These are phyloP conservation scores for Atrichornis clamosus DNA, from an alignment of 2,113 vertebrate species.

Conservation along the genomic window DNA sequence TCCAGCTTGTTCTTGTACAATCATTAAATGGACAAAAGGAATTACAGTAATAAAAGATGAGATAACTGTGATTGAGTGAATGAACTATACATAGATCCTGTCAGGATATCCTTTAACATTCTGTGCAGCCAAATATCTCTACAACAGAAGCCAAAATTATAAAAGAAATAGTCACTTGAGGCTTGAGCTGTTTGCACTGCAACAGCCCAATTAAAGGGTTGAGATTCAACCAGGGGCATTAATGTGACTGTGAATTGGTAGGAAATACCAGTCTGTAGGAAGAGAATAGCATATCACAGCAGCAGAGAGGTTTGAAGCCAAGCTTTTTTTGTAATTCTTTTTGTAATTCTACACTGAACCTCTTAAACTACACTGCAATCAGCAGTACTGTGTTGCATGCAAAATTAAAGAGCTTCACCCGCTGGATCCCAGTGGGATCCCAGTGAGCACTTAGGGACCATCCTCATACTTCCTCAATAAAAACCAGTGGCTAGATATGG, in stretches of 20 bases:
- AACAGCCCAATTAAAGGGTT: background rate
- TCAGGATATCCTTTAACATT: background rate
- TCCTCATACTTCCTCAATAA: background rate
- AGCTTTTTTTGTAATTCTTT: background rate
- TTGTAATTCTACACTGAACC: background rate
- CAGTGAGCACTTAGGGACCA: background rate
- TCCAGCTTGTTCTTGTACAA: background rate
- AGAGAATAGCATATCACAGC: background rate
- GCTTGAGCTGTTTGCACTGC: background rate
- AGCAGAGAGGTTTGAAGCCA: background rate
- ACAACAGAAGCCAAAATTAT: background rate
- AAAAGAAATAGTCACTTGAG: background rate
- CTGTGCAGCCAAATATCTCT: background rate
- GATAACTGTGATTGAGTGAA: background rate
- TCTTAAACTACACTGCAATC: background rate
- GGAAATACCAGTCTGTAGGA: background rate
- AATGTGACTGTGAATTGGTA: background rate
- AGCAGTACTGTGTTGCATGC: background rate
- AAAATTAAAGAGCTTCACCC: background rate
- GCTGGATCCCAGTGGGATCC: background rate
- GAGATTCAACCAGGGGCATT: background rate
- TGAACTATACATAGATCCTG: background rate
- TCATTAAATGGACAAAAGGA: background rate
- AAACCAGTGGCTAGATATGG: background rate
- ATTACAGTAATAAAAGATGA: background rate